phyloP scores from a whole-genome alignment of 30 jellyfish, hydroid and myxozoan species.

The Calvadosia cruxmelitensis region DNA sequence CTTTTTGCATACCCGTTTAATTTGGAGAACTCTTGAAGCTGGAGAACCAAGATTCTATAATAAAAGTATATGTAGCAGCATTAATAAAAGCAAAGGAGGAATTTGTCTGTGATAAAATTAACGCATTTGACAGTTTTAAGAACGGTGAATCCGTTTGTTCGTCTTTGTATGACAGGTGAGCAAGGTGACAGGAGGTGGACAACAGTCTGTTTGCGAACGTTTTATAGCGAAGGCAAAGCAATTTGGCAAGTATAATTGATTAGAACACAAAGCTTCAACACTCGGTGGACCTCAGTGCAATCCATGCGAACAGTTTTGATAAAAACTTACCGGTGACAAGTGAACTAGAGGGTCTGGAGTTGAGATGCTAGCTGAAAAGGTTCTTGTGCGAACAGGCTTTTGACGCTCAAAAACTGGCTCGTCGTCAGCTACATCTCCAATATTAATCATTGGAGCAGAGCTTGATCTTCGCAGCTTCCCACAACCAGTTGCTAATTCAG shows the following conservation, averaged over 20 bases:
- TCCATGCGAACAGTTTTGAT: too few relatives aligned
- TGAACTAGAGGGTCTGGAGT: not conserved
- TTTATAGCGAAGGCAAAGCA: too few relatives aligned
- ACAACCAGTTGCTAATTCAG: slow-evolving; percentile 10
- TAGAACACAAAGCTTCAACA: too few relatives aligned
- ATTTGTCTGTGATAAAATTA: too few relatives aligned
- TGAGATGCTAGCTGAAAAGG: slow-evolving; percentile 48
- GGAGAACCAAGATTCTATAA: slow-evolving; percentile 70
- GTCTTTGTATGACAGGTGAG: too few relatives aligned
- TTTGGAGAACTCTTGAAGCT: slow-evolving; percentile 65
- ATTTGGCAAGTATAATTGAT: too few relatives aligned
- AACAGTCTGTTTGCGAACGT: too few relatives aligned
- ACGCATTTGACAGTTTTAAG: too few relatives aligned
- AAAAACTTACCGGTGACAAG: not conserved
- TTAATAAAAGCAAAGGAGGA: too few relatives aligned
- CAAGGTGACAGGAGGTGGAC: too few relatives aligned
- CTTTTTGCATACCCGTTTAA: slow-evolving; percentile 69
- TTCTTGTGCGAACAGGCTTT: slow-evolving; percentile 37
- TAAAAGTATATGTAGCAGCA: not conserved
- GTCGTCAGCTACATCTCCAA: not conserved
- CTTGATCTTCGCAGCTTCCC: slow-evolving; percentile 40
- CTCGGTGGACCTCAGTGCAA: too few relatives aligned
- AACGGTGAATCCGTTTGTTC: too few relatives aligned
- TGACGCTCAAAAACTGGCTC: slow-evolving; percentile 20
- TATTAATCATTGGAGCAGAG: slow-evolving; percentile 62